Evolutionary conservation across 2,888 invertebrate genomes (phyloP).

Genomic region (Tanytarsus gracilentus): DNA sequence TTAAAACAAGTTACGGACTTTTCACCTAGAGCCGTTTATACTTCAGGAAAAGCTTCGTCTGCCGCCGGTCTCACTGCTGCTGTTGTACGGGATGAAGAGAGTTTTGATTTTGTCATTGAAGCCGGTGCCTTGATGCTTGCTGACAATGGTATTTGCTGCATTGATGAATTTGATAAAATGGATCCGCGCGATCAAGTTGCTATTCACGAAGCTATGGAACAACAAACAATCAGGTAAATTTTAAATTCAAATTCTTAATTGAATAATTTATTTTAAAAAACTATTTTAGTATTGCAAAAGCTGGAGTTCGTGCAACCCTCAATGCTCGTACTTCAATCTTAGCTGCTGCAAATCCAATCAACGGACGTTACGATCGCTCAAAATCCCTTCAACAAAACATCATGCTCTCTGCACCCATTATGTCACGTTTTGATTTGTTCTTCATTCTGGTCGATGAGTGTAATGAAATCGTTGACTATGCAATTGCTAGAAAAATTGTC

Average conservation of each 20-base stretch:
- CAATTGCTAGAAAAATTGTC: conserved; percentile 91
- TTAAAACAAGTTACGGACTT: conserved; percentile 92
- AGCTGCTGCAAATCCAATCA: conserved; percentile 96
- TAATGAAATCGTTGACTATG: conserved; percentile 90
- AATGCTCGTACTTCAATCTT: conserved; percentile 96
- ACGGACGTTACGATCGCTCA: conserved; percentile 91
- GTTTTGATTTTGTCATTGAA: conserved; percentile 97
- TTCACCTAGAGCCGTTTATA: conserved; percentile 93
- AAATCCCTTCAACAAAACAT: conserved; percentile 94
- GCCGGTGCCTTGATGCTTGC: conserved; percentile 99
- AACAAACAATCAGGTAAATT: conserved; percentile 99
- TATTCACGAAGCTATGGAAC: conserved; percentile 99
- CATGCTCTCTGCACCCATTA: conserved; percentile 86
- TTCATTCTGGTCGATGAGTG: conserved; percentile 97
- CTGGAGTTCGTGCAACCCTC: conserved; percentile 92
- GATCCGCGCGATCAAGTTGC: conserved; percentile 95
- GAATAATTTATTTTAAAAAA: too few species aligned
- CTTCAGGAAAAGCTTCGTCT: conserved; percentile 95
- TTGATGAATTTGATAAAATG: conserved; percentile 99
- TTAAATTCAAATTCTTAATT: too few species aligned
- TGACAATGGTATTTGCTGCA: conserved; percentile 97
- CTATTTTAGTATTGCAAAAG: conserved; percentile 95
- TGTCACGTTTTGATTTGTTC: conserved; percentile 98
- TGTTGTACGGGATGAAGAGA: conserved; percentile 93
- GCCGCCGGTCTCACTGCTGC: conserved; percentile 99